Evolutionary conservation across 2,888 invertebrate genomes (phyloP), one percentile per base, ranked within the genome.

Genomic region (Cataglyphis altisquamis): DNA sequence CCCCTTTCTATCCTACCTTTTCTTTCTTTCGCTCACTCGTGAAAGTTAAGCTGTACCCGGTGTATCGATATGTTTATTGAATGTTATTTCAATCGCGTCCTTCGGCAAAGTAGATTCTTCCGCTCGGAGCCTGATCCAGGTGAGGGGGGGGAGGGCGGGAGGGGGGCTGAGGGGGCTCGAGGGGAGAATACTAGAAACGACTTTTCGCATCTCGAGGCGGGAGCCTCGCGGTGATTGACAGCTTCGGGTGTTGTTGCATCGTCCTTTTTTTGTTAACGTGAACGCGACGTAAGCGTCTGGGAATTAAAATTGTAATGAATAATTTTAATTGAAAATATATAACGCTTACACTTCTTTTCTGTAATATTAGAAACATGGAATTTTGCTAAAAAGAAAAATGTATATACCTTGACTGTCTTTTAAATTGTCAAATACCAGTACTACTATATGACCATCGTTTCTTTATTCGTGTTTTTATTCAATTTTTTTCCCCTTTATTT

Each of bases 11-110:
- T 32, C 29, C 52, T 21, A 10, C 39, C 29, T 25, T 66, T 55
- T 36, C 36, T 48, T 39, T 48, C 52, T 45, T 62, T 70, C 18
- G 15, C 66, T 80, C 62, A 66, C 73, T 66, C 66, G 1, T 29
- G 66, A 29, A 66, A 77, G 82, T 67, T 82, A 75, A 77, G 60
- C 78, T 45, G 29, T 82, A 48, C 78, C 60, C 75, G 70, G 25
- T 10, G 75, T 57, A 84, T 90, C 85, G 89, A 89, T 90, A 86
- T 82, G 90, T 66, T 83, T 82, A 81, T 87, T 84, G 85, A 77
- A 89, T 90, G 90, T 89, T 91, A 90, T 90, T 91, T 90, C 90
- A 89, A 90, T 90, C 83, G 62, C 70, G 36, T 12, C 60, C 29
- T 48, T 74, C 63, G 12, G 15, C 55, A 32, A 12, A 70, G 77